Conservation (phyloP, 1,140 invertebrate species). For the Armadillidium nasatum region DNA sequence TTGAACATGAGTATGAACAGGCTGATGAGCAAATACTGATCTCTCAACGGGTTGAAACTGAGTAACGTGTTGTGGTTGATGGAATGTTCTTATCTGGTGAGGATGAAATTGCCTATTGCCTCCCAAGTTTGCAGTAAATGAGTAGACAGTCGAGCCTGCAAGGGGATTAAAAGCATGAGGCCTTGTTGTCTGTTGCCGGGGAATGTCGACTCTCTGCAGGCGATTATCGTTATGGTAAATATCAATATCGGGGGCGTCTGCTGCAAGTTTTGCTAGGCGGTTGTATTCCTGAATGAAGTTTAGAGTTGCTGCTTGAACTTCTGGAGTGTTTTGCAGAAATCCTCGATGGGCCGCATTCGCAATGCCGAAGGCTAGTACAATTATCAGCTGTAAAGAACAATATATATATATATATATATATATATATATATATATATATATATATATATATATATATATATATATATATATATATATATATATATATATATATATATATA, state of each 20-base stretch:
- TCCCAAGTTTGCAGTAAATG: constrained; percentile 23
- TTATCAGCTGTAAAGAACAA: not conserved
- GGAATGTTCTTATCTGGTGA: constrained; percentile 23
- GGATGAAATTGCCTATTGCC: constrained; percentile 18
- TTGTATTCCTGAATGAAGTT: constrained; percentile 30
- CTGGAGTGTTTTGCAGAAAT: constrained; percentile 25
- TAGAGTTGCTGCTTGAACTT: constrained; percentile 1
- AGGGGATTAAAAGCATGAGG: constrained; percentile 16
- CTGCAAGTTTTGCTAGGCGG: constrained; percentile 28
- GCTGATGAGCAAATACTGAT: constrained; percentile 16
- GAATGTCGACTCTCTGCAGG: constrained; percentile 1
- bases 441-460: too few species aligned
- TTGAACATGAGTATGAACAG: not conserved
- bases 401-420: not conserved
- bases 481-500: too few species aligned
- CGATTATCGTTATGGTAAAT: constrained; percentile 14
- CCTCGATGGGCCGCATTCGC: constrained; percentile 18
- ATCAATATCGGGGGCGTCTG: constrained; percentile 27
- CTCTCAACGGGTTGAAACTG: not conserved
- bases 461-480: too few species aligned
- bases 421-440: too few species aligned
- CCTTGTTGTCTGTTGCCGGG: not conserved
- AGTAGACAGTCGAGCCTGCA: not conserved
- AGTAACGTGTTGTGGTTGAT: constrained; percentile 12
- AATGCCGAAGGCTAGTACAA: constrained; percentile 25